Conservation (phyloP, 2,888 invertebrate species). For the Ephialtes manifestator region DNA sequence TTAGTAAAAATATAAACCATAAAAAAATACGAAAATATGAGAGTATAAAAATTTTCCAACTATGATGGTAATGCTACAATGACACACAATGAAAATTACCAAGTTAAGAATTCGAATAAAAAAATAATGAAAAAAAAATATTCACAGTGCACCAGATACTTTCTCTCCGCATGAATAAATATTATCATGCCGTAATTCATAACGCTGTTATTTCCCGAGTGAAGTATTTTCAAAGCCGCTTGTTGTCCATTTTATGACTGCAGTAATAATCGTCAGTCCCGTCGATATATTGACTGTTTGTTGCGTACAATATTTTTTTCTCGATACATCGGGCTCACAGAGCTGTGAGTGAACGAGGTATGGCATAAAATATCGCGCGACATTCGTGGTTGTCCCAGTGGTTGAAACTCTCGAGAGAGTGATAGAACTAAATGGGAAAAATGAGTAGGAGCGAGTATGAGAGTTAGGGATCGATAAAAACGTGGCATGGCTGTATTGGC, state of each 20-base stretch:
- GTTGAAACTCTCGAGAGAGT: slow-evolving; percentile 32
- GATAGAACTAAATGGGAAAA: slow-evolving; percentile 13
- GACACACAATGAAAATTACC: not conserved
- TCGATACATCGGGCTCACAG: not conserved
- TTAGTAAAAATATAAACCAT: no score
- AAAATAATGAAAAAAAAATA: not conserved
- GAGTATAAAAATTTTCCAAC: not conserved
- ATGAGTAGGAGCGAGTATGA: slow-evolving; percentile 22
- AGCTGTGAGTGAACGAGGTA: slow-evolving; percentile 11
- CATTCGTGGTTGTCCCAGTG: slow-evolving; percentile 54
- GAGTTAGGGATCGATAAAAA: slow-evolving; percentile 60
- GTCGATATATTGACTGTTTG: slow-evolving; percentile 24
- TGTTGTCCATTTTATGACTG: slow-evolving; percentile 14
- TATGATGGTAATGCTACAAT: not conserved
- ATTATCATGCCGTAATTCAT: slow-evolving; percentile 48
- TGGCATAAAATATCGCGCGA: slow-evolving; percentile 48
- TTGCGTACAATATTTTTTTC: slow-evolving; percentile 17
- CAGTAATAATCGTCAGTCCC: not conserved
- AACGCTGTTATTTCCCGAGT: slow-evolving; percentile 32
- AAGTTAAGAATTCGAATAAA: slow-evolving; percentile 18
- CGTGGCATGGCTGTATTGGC: slow-evolving; percentile 55
- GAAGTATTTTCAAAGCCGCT: slow-evolving; percentile 26
- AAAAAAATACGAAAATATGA: not conserved
- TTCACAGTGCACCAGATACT: slow-evolving; percentile 3
- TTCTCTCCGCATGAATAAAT: slow-evolving; percentile 48